Evolutionary conservation across 2,797 vertebrate species (phyloP), one percentile per base, ranked within the genome.

Genomic region (Sebastes hubbsi): DNA sequence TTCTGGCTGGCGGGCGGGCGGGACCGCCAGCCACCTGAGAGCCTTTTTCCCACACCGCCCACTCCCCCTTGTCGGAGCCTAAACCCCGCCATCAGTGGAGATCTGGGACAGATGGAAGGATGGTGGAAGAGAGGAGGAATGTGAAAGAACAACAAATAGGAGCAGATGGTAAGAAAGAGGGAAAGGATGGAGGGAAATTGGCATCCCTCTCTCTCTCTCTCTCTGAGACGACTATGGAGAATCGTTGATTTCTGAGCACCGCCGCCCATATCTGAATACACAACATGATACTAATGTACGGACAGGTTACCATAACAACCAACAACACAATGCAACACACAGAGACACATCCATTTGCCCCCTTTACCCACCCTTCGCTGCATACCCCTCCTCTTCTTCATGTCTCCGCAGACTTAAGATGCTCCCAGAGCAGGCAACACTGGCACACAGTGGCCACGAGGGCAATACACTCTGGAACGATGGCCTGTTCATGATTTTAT

Each of bases 1-100:
- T 91, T 94, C 93, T 87, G 72, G 78, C 85, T 92, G 83, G 88
- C 79, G 7, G 88, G 64, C 81, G 9, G 75, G 64, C 81, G 5
- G 72, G 66, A 78, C 78, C 13, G 60, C 66, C 89, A 74, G 91
- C 87, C 93, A 93, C 91, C 94, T 93, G 89, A 93, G 80, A 91
- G 78, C 71, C 82, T 87, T 93, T 52, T 52, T 93, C 91, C 92
- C 92, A 94, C 91, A 90, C 84, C 75, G 62, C 85, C 70, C 78
- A 67, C 73, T 80, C 42, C 81, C 32, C 66, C 63, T 80, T 80
- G 60, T 73, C 82, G 62, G 82, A 87, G 91, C 87, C 88, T 83
- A 91, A 75, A 86, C 27, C 30, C 66, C 62, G 84, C 46, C 63
- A 81, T 89, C 82, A 66, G 62, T 73, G 64, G 81, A 92, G 83